A percentile compares a stretch with the other conserved stretches of the same genome.
Evolutionary conservation across 2,888 invertebrate genomes (phyloP).

Genomic region (Stenodema calcarata): DNA sequence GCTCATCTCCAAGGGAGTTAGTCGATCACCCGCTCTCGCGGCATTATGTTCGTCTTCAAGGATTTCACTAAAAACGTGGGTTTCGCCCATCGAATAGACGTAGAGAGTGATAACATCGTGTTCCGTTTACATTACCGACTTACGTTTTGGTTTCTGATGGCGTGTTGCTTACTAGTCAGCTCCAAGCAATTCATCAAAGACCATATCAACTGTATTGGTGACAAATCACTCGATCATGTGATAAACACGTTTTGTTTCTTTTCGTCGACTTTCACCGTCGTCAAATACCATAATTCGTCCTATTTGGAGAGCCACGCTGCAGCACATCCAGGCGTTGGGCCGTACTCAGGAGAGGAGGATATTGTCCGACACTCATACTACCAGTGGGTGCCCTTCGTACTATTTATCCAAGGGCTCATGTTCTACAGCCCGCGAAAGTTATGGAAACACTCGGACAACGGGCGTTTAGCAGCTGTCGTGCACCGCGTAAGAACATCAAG

Average conservation of each 20-base stretch:
- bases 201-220: slow-evolving; percentile 94
- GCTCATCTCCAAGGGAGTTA: neutral
- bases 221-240: slow-evolving; percentile 83
- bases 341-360: slow-evolving; percentile 80
- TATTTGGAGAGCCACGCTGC: slow-evolving; percentile 75
- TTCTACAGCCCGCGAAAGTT: slow-evolving; percentile 84
- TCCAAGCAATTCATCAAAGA: slow-evolving; percentile 96
- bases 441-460: slow-evolving; percentile 87
- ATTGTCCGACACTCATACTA: slow-evolving; percentile 92
- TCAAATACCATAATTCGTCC: slow-evolving; percentile 79
- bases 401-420: slow-evolving; percentile 80
- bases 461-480: slow-evolving; percentile 76
- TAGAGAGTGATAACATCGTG: slow-evolving; percentile 93
- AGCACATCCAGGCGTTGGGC: slow-evolving; percentile 81
- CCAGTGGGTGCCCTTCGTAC: slow-evolving; percentile 92
- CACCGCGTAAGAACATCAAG: slow-evolving; percentile 79
- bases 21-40: neutral
- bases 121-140: slow-evolving; percentile 93
- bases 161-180: slow-evolving; percentile 90
- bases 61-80: slow-evolving; percentile 44
- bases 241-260: slow-evolving; percentile 91
- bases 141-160: slow-evolving; percentile 87
- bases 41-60: slow-evolving; percentile 52
- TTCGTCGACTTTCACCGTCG: slow-evolving; percentile 90
- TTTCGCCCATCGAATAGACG: slow-evolving; percentile 59